These are phyloP conservation scores for Typhlichthys subterraneus DNA, from an alignment of 2,797 vertebrate genomes.

Conservation along the genomic window DNA sequence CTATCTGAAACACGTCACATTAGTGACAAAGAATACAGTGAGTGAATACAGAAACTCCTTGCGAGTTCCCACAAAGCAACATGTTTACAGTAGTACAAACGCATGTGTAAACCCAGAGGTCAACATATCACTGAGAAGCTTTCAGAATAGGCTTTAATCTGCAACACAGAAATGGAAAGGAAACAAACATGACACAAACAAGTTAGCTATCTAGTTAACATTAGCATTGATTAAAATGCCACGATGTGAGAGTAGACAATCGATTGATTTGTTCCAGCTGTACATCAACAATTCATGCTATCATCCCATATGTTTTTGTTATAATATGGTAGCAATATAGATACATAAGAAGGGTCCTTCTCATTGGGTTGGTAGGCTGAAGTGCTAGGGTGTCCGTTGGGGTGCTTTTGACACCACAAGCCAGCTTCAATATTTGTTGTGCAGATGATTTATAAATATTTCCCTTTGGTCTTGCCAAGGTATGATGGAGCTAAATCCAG, in stretches of 20 bases:
- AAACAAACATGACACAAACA: too few species aligned
- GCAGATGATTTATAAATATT: constrained; percentile 78
- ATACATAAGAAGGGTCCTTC: constrained; percentile 37
- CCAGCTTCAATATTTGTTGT: constrained; percentile 71
- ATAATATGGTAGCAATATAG: constrained; percentile 12
- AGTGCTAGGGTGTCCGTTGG: constrained; percentile 28
- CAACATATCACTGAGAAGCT: neutral
- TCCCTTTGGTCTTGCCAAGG: constrained; percentile 68
- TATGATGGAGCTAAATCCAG: constrained; percentile 52
- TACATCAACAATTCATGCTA: too few species aligned
- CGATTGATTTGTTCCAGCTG: too few species aligned
- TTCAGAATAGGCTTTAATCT: too few species aligned
- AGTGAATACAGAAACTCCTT: constrained; percentile 52
- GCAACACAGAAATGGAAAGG: too few species aligned
- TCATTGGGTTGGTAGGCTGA: neutral
- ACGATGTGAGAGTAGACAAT: too few species aligned
- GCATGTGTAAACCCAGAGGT: constrained; percentile 26
- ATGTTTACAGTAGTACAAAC: constrained; percentile 31
- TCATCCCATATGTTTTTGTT: too few species aligned
- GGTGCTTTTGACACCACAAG: constrained; percentile 55
- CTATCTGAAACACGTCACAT: constrained; percentile 36
- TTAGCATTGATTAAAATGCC: too few species aligned
- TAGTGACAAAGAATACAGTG: constrained; percentile 49
- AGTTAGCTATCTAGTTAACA: too few species aligned
- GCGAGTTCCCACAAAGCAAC: constrained; percentile 23